Base-by-base conservation (phyloP, 2,888 invertebrate species). In the Leptopilina myrica region DNA sequence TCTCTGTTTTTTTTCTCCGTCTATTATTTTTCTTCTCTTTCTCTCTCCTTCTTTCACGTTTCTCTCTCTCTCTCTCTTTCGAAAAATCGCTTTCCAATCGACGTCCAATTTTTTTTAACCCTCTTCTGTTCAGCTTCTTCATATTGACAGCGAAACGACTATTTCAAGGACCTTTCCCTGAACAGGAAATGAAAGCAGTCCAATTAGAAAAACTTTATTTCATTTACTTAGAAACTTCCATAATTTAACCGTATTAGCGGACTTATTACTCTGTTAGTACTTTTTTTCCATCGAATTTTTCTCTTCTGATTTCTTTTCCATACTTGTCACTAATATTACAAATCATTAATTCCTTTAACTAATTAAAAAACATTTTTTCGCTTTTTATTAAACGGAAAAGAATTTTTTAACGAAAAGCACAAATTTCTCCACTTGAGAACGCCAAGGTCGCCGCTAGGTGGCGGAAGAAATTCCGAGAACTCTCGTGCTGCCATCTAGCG, bases 31-130 rank as follows among this genome's bases (percentile, higher is more conserved):
- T 5, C 0, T 14, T 56, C 56, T 56, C n/a, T 76, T n/a, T n/a
- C 79, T 83, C 79, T 76, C 67, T 76, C 80, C 20, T 20, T 64
- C 79, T 77, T 76, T 26, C 11, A 33, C 1, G 43, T 80, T 79
- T 56, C 1, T 11, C 56, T 12, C 12, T 56, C n/a, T 76, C 78
- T 75, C 76, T 77, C 73, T 40, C 33, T 33, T 33, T 6, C 64
- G 79, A 79, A 79, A 82, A 83, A 82, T 81, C 78, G 79, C 81
- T 79, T 80, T 79, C 79, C 81, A 84, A 84, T 83, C 77, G 81
- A 81, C 62, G 9, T 26, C 56, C 73, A 56, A 56, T 73, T 56
- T 56, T 49, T 49, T 49, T 49, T 9, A 49, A 49, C 49, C 49
- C 49, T 49, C 73, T 73, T 33, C 33, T 56, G 33, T 73, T 56